Percentiles rank a stretch among this genome's conserved stretches.
These are phyloP conservation scores for Pteruthius melanotis DNA, from an alignment of 2,113 vertebrate genomes.

Conservation along the genomic window DNA sequence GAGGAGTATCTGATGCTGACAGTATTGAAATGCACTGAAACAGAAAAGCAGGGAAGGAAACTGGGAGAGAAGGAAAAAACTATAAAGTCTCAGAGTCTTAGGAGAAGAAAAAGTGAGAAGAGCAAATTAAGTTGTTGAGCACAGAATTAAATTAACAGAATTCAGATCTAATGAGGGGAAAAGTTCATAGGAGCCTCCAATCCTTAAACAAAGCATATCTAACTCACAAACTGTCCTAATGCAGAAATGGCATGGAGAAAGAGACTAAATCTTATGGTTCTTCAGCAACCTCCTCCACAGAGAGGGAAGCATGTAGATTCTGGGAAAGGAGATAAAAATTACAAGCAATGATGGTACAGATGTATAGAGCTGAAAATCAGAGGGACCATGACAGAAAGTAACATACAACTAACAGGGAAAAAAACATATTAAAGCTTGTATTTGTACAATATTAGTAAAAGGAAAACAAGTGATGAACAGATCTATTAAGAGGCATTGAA, in stretches of 20 bases:
- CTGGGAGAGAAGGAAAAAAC: not conserved
- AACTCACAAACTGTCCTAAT: not conserved
- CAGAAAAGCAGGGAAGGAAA: not conserved
- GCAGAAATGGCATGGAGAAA: not conserved
- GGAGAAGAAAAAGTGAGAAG: not conserved
- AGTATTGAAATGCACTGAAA: not conserved
- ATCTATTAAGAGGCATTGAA: not conserved
- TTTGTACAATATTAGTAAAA: not conserved
- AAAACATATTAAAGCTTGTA: not conserved
- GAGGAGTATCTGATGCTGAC: not conserved
- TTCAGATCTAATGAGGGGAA: not conserved
- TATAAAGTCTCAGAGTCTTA: not conserved
- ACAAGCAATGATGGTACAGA: not conserved
- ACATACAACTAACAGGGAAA: not conserved
- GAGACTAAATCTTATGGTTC: not conserved
- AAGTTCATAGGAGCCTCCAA: not conserved
- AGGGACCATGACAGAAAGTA: not conserved
- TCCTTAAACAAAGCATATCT: not conserved
- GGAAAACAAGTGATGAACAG: not conserved
- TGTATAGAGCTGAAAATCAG: not conserved
- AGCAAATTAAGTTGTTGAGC: not conserved
- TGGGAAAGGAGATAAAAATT: not conserved
- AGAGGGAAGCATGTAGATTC: not conserved
- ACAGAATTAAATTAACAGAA: not conserved
- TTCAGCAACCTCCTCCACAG: not conserved